These are phyloP conservation scores for Trichomalopsis sarcophagae DNA, from an alignment of 1,140 invertebrate species.

Conservation along the genomic window DNA sequence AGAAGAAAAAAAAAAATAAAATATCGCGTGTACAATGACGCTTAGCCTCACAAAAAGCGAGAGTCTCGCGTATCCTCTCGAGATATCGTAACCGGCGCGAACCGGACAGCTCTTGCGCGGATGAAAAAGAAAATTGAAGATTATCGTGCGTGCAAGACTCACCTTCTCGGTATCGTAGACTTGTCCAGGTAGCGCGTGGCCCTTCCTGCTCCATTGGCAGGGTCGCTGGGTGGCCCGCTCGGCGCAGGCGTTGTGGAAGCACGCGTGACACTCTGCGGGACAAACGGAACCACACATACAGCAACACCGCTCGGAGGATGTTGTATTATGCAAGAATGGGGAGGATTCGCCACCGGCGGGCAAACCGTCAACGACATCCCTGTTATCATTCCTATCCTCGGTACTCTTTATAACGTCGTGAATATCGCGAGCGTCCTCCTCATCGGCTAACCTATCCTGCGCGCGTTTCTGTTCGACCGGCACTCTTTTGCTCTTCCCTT, in stretches of 20 bases:
- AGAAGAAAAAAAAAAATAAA: no score
- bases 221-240: conserved; percentile 75
- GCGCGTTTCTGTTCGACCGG: no score
- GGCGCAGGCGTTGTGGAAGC: conserved; percentile 80
- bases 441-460: neutral
- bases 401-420: neutral
- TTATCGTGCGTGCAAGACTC: conserved; percentile 53
- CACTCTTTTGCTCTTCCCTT: neutral
- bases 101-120: no score
- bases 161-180: conserved; percentile 77
- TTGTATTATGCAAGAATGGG: neutral
- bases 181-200: conserved; percentile 74
- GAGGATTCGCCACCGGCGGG: conserved; percentile 50
- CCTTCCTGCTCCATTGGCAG: conserved; percentile 76
- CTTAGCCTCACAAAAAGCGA: no score
- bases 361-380: conserved; percentile 23
- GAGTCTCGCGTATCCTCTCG: no score
- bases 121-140: conserved; percentile 13
- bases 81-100: no score
- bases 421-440: neutral
- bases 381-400: neutral
- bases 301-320: conserved; percentile 69
- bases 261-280: conserved; percentile 80
- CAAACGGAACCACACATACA: conserved; percentile 79
- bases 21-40: no score